phyloP scores from a whole-genome alignment of 2,797 vertebrate species.

The Cossypha heuglini region DNA sequence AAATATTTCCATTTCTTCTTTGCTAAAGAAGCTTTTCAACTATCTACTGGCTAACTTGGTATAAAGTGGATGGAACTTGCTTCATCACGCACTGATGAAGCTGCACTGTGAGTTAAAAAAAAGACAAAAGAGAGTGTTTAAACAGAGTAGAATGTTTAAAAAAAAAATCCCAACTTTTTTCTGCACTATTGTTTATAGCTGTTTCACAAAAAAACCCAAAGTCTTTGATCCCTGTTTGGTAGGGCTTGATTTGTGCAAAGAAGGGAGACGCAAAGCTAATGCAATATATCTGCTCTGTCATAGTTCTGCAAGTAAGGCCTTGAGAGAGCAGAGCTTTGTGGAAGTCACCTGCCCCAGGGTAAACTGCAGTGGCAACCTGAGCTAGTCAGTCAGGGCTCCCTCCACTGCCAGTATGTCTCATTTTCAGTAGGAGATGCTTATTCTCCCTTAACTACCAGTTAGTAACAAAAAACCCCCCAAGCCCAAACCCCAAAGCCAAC shows the following conservation, averaged over 20 bases:
- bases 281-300: neutral
- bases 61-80: neutral
- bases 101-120: neutral
- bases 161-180: accelerated
- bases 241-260: neutral
- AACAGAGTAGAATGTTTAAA: neutral
- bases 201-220: neutral
- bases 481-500: neutral
- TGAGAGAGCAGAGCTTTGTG: neutral
- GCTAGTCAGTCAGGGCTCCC: neutral
- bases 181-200: neutral
- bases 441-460: neutral
- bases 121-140: neutral
- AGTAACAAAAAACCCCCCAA: neutral
- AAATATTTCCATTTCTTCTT: neutral
- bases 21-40: neutral
- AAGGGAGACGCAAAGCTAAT: neutral
- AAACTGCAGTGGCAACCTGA: neutral
- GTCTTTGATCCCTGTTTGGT: neutral
- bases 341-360: neutral
- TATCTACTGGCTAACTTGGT: neutral
- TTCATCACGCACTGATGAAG: neutral
- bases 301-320: neutral
- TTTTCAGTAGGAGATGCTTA: neutral
- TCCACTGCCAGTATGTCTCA: neutral